Base-by-base conservation (phyloP, 2,888 invertebrate genomes). In the Arctia plantaginis region DNA sequence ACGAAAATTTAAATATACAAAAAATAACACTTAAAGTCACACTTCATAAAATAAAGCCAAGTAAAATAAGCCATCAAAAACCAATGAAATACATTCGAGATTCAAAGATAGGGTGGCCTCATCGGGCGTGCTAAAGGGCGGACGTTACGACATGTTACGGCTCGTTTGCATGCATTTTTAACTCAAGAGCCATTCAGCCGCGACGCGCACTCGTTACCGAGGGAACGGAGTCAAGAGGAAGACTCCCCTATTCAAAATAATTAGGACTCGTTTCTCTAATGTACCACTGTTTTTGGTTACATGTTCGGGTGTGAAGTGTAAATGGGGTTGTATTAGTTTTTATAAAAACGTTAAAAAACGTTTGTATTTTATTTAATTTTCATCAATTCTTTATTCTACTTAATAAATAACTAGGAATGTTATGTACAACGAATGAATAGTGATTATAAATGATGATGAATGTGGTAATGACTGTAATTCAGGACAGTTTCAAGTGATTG, bases 161-260 rank as follows among this genome's bases (percentile, higher is more conserved):
- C 86, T 88, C 86, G 89, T 89, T 90, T 86, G 84, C 85, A 79
- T 89, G 88, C 89, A 90, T 90, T 91, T 90, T 89, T 89, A 89
- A 90, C 86, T 82, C 82, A 81, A 90, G 87, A 66, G 80, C 82
- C 82, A 80, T 86, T 86, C 84, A 83, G 70, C 71, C 76, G 82
- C 71, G 77, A 69, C 78, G 79, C 80, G 78, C 75, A 73, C 73
- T 90, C 89, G 90, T 90, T 89, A 89, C 84, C 79, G 82, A 77
- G 82, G 83, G 85, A 90, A 90, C 85, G 84, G 85, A 90, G 91
- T 90, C 90, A 90, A 91, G 91, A 66, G 72, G 65, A 66, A 69
- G 69, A 80, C 77, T 75, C 74, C 51, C 66, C 75, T 78, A 76
- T 83, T 81, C 75, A 81, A 83, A 84, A 83, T 85, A 84, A 84